These are phyloP conservation scores for Eunapius fragilis DNA, from an alignment of 37 sponge, comb jelly and placozoan species.

Conservation along the genomic window DNA sequence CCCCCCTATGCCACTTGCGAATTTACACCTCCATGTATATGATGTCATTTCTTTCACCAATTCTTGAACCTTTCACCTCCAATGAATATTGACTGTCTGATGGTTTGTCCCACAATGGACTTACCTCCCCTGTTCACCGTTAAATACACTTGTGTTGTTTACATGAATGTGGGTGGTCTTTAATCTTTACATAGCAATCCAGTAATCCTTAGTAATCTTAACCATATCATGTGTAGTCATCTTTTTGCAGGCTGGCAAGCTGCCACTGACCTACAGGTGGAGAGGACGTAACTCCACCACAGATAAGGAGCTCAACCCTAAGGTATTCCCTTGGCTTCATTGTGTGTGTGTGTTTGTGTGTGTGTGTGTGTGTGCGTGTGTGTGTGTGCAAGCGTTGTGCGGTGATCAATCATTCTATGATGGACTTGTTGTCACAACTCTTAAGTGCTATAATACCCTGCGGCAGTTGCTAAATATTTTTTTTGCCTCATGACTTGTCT, in stretches of 20 bases:
- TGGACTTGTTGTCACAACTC: neutral
- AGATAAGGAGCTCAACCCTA: conserved; percentile 96
- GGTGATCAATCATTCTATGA: neutral
- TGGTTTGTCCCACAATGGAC: too few species aligned
- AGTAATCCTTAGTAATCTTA: too few species aligned
- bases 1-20: too few species aligned
- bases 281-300: conserved; percentile 88
- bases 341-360: neutral
- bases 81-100: too few species aligned
- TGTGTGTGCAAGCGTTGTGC: neutral
- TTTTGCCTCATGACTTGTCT: too few species aligned
- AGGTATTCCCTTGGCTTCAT: conserved; percentile 36
- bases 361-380: neutral
- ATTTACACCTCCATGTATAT: too few species aligned
- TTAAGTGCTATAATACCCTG: too few species aligned
- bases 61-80: too few species aligned
- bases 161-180: neutral
- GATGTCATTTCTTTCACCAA: too few species aligned
- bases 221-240: neutral
- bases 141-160: neutral
- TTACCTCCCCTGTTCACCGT: too few species aligned
- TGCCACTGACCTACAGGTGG: conserved; percentile 89
- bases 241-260: conserved; percentile 53
- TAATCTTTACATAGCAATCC: too few species aligned
- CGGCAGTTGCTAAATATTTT: too few species aligned